A percentile compares a stretch with the other conserved stretches of the same genome.
Conservation (phyloP, 2,797 vertebrate species). For the Gouania willdenowi region DNA sequence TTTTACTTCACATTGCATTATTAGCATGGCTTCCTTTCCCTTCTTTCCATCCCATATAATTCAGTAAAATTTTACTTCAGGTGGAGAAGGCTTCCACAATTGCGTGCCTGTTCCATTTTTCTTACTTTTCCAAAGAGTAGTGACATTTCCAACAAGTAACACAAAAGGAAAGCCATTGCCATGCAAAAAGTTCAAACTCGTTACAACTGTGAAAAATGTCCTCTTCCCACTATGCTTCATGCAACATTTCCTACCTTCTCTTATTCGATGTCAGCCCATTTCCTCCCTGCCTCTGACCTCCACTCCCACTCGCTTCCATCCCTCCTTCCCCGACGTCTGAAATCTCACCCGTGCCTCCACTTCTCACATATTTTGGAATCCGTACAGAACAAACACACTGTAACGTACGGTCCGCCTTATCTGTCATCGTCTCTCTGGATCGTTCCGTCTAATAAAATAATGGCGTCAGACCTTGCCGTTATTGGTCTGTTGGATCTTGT, state of each 20-base stretch:
- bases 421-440: conserved; percentile 46
- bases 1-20: conserved; percentile 24
- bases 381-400: conserved; percentile 60
- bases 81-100: not conserved
- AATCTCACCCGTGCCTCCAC: conserved; percentile 17
- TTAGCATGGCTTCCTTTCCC: conserved; percentile 8
- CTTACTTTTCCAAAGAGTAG: conserved; percentile 3
- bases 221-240: conserved; percentile 17
- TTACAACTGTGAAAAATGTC: conserved; percentile 41
- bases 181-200: conserved; percentile 17
- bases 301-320: conserved; percentile 36
- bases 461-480: conserved; percentile 24
- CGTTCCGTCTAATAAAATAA: conserved; percentile 18
- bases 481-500: conserved; percentile 13
- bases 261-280: conserved; percentile 26
- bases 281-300: conserved; percentile 31
- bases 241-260: conserved; percentile 14
- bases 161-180: conserved; percentile 29
- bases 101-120: not conserved
- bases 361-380: conserved; percentile 45
- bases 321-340: conserved; percentile 12
- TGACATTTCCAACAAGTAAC: conserved; percentile 16
- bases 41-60: conserved; percentile 3
- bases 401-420: conserved; percentile 36
- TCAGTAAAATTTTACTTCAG: conserved; percentile 1